A percentile compares a stretch with the other conserved stretches of the same genome.
phyloP scores from a whole-genome alignment of 2,888 invertebrate genomes.

The Parelbella ahira region DNA sequence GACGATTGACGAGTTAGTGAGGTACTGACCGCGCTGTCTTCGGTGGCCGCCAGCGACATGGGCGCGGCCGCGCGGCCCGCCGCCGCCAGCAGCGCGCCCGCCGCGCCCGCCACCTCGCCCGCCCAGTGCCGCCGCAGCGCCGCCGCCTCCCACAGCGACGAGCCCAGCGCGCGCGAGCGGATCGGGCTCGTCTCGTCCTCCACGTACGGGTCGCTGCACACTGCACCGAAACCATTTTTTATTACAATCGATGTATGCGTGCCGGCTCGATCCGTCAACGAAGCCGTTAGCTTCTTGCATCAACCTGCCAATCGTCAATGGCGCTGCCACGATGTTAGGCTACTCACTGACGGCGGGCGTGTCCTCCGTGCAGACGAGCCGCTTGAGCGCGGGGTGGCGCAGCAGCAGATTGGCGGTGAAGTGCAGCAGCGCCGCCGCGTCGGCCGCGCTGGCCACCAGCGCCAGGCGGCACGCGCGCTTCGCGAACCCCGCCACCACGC shows the following conservation, averaged over 20 bases:
- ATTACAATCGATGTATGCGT: too few species aligned
- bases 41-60: constrained; percentile 27
- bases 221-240: too few species aligned
- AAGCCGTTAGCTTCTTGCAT: too few species aligned
- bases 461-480: constrained; percentile 93
- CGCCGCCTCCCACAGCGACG: constrained; percentile 96
- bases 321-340: too few species aligned
- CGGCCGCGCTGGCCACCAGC: constrained; percentile 90
- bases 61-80: constrained; percentile 31
- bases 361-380: constrained; percentile 67
- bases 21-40: constrained; percentile 27
- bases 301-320: too few species aligned
- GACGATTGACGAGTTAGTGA: too few species aligned
- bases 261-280: too few species aligned
- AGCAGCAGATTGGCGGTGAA: constrained; percentile 92
- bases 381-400: constrained; percentile 91
- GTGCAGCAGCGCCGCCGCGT: constrained; percentile 87
- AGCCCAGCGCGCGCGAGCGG: constrained; percentile 90
- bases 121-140: constrained; percentile 76
- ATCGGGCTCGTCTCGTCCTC: constrained; percentile 90
- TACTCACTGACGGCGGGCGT: constrained; percentile 62
- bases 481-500: constrained; percentile 94
- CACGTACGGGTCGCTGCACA: constrained; percentile 89
- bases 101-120: constrained; percentile 86
- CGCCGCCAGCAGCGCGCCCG: constrained; percentile 59